These are phyloP conservation scores for Sardinella longiceps DNA, from an alignment of 2,797 vertebrate genomes.

Conservation along the genomic window DNA sequence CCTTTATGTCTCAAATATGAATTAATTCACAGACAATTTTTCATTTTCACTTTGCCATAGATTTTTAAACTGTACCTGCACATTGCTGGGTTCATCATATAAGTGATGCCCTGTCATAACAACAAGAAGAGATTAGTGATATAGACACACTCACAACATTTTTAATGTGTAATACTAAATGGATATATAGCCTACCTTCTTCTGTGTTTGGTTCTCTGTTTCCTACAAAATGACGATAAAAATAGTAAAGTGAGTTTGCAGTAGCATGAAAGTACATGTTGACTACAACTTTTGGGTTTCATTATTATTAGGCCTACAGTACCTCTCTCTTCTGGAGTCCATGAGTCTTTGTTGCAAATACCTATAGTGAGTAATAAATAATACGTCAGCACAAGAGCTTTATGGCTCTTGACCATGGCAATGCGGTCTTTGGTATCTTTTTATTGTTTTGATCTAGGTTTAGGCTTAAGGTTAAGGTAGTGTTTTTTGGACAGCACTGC, in stretches of 20 bases:
- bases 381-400: background rate
- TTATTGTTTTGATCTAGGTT: too few species aligned
- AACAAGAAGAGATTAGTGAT: background rate
- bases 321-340: background rate
- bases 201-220: background rate
- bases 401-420: too few species aligned
- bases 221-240: background rate
- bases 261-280: background rate
- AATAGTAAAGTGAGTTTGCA: background rate
- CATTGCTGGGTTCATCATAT: conserved; percentile 8
- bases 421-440: too few species aligned
- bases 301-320: too few species aligned
- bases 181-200: background rate
- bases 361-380: background rate
- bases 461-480: too few species aligned
- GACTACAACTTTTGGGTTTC: background rate
- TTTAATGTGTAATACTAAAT: background rate
- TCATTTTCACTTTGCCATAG: background rate
- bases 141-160: background rate
- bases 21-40: background rate
- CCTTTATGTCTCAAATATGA: background rate
- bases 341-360: background rate
- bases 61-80: background rate
- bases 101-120: background rate
- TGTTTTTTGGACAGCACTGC: too few species aligned